Conservation (phyloP, 2,797 vertebrate species). For the Epinephelus malabaricus region DNA sequence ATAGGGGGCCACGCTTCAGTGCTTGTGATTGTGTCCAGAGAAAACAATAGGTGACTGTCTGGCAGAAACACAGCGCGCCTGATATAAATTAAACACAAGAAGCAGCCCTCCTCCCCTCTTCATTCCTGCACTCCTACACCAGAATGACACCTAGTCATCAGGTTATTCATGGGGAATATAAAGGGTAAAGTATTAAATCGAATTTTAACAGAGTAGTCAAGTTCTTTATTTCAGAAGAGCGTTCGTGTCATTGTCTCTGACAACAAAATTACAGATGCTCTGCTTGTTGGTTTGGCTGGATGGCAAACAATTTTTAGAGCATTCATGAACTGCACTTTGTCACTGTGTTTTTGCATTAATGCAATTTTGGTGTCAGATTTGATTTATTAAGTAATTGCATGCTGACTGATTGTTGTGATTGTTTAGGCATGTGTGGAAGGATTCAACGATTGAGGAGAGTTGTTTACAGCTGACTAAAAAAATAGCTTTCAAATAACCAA, state of each 20-base stretch:
- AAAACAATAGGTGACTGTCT: constrained; percentile 36
- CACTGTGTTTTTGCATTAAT: background rate
- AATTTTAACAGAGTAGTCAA: background rate
- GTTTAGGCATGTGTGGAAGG: background rate
- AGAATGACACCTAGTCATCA: background rate
- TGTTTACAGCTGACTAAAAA: background rate
- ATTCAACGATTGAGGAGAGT: background rate
- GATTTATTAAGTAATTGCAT: background rate
- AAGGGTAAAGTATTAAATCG: background rate
- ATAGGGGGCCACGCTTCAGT: constrained; percentile 24
- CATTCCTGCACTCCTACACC: background rate
- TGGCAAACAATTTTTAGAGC: background rate
- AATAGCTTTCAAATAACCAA: too few relatives aligned
- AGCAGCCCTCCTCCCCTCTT: constrained; percentile 1
- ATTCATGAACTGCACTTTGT: background rate
- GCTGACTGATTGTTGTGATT: constrained; percentile 1
- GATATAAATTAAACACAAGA: constrained; percentile 43
- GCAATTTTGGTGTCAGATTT: background rate
- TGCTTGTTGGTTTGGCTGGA: background rate
- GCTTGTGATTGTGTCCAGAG: constrained; percentile 36
- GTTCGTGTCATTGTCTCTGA: background rate
- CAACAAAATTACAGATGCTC: constrained; percentile 6
- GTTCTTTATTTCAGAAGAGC: background rate
- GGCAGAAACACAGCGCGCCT: constrained; percentile 16
- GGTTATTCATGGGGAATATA: constrained; percentile 10